phyloP scores from a whole-genome alignment of 2,797 vertebrate species.

The Gadopsis marmoratus region DNA sequence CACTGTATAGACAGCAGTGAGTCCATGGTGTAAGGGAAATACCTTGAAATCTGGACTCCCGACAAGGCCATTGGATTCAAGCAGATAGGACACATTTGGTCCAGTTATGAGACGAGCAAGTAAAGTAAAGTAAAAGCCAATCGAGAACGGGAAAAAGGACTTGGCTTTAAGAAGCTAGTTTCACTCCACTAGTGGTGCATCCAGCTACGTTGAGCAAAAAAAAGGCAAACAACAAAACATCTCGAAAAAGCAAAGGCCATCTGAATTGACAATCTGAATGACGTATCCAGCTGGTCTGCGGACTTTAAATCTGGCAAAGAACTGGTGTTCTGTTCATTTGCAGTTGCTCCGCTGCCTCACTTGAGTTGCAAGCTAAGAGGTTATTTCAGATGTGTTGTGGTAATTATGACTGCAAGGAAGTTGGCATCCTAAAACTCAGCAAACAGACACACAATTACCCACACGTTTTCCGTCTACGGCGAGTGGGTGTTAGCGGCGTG shows the following conservation, averaged over 20 bases:
- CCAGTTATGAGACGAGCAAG: neutral
- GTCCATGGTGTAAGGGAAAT: constrained; percentile 40
- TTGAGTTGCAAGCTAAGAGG: neutral
- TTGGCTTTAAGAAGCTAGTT: neutral
- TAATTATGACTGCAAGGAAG: neutral
- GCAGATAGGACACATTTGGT: neutral
- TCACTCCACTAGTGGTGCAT: neutral
- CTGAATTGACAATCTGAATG: neutral
- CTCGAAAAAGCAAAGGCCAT: neutral
- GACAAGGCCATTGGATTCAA: constrained; percentile 7
- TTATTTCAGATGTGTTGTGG: neutral
- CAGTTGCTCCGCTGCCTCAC: neutral
- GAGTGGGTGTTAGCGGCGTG: constrained; percentile 9
- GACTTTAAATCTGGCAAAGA: neutral
- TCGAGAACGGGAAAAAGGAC: neutral
- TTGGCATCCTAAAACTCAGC: neutral
- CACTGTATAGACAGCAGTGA: constrained; percentile 23
- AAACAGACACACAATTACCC: neutral
- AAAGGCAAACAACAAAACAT: neutral
- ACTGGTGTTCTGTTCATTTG: neutral
- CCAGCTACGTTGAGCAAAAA: neutral
- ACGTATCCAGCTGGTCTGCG: too few species aligned
- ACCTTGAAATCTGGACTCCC: constrained; percentile 14
- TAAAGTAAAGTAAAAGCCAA: neutral
- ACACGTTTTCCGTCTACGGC: neutral